Evolutionary conservation across 2,888 invertebrate species (phyloP), one percentile per base, ranked within the genome.

Genomic region (Candidula unifasciata): DNA sequence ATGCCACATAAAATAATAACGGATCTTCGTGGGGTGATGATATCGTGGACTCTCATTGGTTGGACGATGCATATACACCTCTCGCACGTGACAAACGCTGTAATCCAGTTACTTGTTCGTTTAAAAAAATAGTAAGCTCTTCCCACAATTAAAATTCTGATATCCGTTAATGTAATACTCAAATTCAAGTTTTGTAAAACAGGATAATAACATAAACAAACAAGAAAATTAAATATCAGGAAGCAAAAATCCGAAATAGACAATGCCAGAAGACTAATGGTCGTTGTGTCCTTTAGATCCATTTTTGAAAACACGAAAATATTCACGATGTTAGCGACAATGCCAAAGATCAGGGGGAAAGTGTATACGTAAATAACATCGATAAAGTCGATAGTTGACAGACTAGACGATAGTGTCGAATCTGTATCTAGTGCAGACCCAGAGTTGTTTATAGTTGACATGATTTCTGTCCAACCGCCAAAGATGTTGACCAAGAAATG

Each of bases 241-340:
- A 33, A 64, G 18, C 60, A 24, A 24, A 78, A 21, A 37, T 78
- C 78, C 2, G 64, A 64, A 6, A 78, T 24, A 21, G 78, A 60
- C 16, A 37, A 3, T 3, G 24, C 37, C 1, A 78, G 35, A 37
- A 78, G 60, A 37, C 60, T 64, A 18, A 78, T 37, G 35, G 35
- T 37, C 0, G 21, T 35, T 37, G 35, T 64, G 37, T 78, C 60
- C 10, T 2, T 24, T 10, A 60, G 6, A 21, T 27, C 64, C 33
- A 78, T 37, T 64, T 78, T 78, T 8, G 37, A n/a, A 30, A 78
- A 64, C 5, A 78, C n/a, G 37, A 78, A 64, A 10, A 78, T 64
- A n/a, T 78, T 78, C 13, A 78, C 64, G 6, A 37, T 3, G 35
- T 78, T 78, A 13, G n/a, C 64, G n/a, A 78, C 24, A 10, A 78